Conservation (phyloP, 2,113 vertebrate species). For the Spea multiplicata region DNA sequence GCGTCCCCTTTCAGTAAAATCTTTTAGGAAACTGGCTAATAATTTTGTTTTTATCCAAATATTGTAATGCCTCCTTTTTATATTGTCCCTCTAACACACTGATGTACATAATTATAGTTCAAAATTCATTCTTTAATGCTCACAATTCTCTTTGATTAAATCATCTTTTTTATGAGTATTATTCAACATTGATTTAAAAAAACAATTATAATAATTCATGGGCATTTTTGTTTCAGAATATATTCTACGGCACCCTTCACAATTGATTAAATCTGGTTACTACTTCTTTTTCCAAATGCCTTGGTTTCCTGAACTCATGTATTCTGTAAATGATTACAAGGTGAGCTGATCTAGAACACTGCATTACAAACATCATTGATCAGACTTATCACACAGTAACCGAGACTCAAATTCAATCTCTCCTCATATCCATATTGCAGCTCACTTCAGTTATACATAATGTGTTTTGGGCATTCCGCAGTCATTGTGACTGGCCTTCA, state of each 20-base stretch:
- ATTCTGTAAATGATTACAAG: constrained; percentile 98
- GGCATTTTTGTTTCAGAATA: constrained; percentile 85
- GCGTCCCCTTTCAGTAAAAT: no score
- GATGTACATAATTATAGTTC: no score
- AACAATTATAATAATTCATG: constrained; percentile 52
- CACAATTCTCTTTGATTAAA: not conserved
- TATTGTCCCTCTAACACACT: no score
- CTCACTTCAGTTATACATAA: constrained; percentile 20
- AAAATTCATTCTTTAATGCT: not conserved
- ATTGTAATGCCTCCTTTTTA: no score
- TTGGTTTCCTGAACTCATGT: constrained; percentile 94
- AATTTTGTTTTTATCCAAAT: no score
- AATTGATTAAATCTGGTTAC: constrained; percentile 93
- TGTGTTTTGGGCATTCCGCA: constrained; percentile 27
- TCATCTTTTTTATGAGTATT: no score
- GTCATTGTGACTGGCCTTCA: constrained; percentile 10
- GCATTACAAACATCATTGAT: constrained; percentile 52
- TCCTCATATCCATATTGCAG: constrained; percentile 30
- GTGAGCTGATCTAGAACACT: constrained; percentile 68
- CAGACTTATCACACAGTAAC: constrained; percentile 42
- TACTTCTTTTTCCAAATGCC: constrained; percentile 98
- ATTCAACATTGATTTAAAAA: constrained; percentile 7
- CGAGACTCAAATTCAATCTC: constrained; percentile 22
- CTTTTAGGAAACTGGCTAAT: no score
- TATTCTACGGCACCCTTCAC: constrained; percentile 86